Percentiles rank a stretch among this genome's conserved stretches.
phyloP scores from a whole-genome alignment of 2,797 vertebrate genomes.

The Oreochromis grahami region DNA sequence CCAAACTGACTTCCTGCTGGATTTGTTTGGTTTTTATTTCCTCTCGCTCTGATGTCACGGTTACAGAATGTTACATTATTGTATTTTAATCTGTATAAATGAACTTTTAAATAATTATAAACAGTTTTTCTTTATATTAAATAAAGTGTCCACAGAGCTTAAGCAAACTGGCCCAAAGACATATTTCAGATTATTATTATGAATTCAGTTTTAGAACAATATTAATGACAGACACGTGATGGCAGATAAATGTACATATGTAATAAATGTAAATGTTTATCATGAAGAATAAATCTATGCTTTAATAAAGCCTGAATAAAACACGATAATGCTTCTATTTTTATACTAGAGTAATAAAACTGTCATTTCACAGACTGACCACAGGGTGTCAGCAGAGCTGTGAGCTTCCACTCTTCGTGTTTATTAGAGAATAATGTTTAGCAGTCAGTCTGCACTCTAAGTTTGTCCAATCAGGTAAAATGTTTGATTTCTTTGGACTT shows the following conservation, averaged over 20 bases:
- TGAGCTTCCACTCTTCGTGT: not conserved
- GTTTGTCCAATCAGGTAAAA: not conserved
- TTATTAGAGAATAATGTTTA: not conserved
- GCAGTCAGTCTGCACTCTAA: not conserved
- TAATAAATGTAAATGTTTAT: not conserved
- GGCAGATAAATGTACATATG: not conserved
- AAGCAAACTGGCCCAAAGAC: not conserved
- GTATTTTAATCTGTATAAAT: not conserved
- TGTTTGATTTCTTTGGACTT: not conserved
- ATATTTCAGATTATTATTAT: not conserved
- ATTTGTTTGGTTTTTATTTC: not conserved
- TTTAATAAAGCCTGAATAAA: not conserved
- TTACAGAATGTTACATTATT: not conserved
- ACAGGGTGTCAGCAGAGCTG: slow-evolving; percentile 31
- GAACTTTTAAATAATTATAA: not conserved
- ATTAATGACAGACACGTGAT: not conserved
- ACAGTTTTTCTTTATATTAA: not conserved
- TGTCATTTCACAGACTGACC: not conserved
- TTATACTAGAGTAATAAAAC: not conserved
- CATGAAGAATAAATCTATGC: not conserved
- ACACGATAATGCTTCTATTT: not conserved
- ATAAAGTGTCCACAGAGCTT: not conserved
- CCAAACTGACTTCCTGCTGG: not conserved
- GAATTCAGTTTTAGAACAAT: not conserved
- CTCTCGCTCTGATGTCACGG: not conserved